Evolutionary conservation across 2,113 vertebrate genomes (phyloP).

Genomic region (Mustela nigripes): DNA sequence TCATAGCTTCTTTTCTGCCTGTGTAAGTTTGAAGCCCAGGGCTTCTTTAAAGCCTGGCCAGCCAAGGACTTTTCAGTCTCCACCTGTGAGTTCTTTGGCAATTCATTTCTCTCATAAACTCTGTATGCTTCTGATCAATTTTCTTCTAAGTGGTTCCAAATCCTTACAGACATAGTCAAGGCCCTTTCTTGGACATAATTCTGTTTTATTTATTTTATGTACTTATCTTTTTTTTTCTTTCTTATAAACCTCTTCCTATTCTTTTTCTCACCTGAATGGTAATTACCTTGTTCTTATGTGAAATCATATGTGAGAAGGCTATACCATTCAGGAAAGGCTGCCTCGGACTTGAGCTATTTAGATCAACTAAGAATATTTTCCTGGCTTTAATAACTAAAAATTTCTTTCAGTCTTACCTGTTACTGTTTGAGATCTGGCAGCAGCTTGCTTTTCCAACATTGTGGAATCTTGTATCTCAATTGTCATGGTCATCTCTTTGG

Average conservation of each 20-base stretch:
- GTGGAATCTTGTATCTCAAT: neutral
- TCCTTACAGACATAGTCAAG: neutral
- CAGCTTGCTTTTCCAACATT: neutral
- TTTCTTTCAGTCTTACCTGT: neutral
- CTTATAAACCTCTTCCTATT: neutral
- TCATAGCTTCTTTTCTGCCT: neutral
- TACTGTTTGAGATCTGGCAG: neutral
- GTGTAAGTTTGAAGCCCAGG: neutral
- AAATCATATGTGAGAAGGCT: neutral
- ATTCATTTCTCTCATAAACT: neutral
- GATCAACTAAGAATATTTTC: no score
- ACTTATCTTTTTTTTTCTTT: neutral
- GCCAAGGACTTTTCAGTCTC: neutral
- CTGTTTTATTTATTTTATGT: neutral
- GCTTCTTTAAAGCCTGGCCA: neutral
- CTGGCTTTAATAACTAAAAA: neutral
- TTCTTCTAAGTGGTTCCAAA: neutral
- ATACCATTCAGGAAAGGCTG: fast-evolving
- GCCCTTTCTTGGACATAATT: neutral
- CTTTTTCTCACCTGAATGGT: neutral
- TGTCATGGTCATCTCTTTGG: neutral
- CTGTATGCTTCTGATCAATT: neutral
- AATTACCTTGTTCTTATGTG: neutral
- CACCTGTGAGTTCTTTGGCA: neutral
- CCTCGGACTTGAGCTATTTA: neutral